These are phyloP conservation scores for Melanotaenia trifasciata DNA, from an alignment of 2,797 vertebrate species.

Conservation along the genomic window DNA sequence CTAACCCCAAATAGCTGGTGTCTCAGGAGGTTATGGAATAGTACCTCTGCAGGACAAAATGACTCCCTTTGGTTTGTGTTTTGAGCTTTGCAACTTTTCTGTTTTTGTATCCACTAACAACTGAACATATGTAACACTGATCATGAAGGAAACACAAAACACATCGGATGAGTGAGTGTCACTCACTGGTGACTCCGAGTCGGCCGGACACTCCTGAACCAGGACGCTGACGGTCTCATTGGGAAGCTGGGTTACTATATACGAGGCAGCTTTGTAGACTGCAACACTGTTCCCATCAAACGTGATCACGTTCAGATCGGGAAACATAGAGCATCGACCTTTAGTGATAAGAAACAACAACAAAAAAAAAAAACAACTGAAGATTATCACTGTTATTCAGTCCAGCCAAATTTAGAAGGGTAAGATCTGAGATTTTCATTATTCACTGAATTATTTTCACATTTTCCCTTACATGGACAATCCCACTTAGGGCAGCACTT, in stretches of 20 bases:
- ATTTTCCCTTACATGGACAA: constrained; percentile 91
- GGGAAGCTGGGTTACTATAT: constrained; percentile 86
- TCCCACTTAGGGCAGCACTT: constrained; percentile 96
- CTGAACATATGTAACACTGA: no score
- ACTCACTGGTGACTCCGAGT: constrained; percentile 84
- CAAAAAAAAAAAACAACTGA: neutral
- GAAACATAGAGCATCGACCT: constrained; percentile 96
- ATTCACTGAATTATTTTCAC: neutral
- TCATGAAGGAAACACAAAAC: neutral
- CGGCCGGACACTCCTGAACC: constrained; percentile 86
- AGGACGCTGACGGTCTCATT: constrained; percentile 90
- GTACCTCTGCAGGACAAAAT: neutral
- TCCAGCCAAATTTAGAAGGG: neutral
- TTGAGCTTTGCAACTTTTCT: neutral
- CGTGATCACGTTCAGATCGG: constrained; percentile 93
- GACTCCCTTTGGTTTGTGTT: neutral
- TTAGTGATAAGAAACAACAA: constrained; percentile 9
- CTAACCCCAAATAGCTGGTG: no score
- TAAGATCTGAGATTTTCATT: neutral
- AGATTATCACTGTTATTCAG: neutral
- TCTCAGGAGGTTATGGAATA: neutral
- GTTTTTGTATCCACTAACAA: no score
- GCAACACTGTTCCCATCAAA: constrained; percentile 92
- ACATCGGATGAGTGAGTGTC: neutral
- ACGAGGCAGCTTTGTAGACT: constrained; percentile 93